Conservation (phyloP, 2,797 vertebrate species). For the Steatocranus sp. region DNA sequence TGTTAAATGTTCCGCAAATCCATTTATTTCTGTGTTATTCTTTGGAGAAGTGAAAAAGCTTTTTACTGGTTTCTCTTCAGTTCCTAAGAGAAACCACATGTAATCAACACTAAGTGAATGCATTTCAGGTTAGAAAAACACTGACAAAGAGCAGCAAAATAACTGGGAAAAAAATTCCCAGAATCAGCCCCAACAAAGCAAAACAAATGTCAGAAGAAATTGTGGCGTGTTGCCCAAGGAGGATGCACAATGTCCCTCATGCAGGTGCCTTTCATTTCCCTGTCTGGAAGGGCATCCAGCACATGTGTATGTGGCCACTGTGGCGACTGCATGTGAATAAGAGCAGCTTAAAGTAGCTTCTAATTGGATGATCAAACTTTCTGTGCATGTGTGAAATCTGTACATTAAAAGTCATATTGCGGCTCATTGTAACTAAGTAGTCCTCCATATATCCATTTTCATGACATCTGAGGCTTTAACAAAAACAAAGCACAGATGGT, state of each 20-base stretch:
- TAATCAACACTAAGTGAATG: background rate
- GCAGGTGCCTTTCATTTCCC: background rate
- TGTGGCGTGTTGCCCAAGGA: background rate
- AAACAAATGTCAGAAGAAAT: background rate
- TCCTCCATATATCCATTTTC: background rate
- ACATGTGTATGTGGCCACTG: background rate
- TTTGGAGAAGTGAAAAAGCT: background rate
- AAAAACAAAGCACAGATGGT: background rate
- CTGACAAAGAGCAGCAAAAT: background rate
- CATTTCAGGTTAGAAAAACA: background rate
- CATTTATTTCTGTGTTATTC: background rate
- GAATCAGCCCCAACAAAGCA: background rate
- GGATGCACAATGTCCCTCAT: background rate
- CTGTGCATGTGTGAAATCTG: background rate
- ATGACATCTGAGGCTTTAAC: accelerated
- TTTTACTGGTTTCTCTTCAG: background rate
- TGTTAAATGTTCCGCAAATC: background rate
- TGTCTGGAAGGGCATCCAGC: background rate
- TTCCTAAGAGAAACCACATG: background rate
- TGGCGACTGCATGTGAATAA: background rate
- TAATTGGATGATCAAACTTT: background rate
- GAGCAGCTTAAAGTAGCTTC: background rate
- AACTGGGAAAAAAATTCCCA: background rate
- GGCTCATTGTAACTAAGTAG: background rate
- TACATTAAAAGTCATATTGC: background rate